Evolutionary conservation across 2,888 invertebrate genomes (phyloP).

Genomic region (Pollenia amentaria): DNA sequence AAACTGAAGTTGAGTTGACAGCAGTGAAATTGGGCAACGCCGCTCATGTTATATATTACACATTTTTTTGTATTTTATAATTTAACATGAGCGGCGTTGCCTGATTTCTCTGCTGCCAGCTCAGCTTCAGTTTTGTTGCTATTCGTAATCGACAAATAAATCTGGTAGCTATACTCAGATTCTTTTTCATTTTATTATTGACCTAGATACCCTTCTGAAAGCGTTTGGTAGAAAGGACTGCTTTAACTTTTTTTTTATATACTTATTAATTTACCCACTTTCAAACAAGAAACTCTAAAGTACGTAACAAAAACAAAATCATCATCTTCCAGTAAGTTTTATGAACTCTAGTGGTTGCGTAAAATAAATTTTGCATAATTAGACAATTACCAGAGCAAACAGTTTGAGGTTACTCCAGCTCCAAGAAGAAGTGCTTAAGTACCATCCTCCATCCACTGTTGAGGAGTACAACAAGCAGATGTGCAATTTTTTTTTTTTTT

Average conservation of each 20-base stretch:
- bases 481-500: slow-evolving; percentile 18
- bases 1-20: too few relatives aligned
- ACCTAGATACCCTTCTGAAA: too few relatives aligned
- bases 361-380: slow-evolving; percentile 79
- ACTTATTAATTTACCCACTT: slow-evolving; percentile 49
- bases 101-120: too few relatives aligned
- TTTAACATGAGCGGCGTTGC: too few relatives aligned
- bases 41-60: too few relatives aligned
- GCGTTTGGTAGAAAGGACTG: neutral
- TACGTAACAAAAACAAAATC: neutral
- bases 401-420: slow-evolving; percentile 73
- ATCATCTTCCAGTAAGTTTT: slow-evolving; percentile 59
- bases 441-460: slow-evolving; percentile 14
- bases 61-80: too few relatives aligned
- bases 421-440: slow-evolving; percentile 25
- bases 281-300: neutral
- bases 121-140: too few relatives aligned
- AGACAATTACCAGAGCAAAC: slow-evolving; percentile 78
- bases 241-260: neutral
- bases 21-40: too few relatives aligned
- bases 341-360: slow-evolving; percentile 72
- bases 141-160: too few relatives aligned
- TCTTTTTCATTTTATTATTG: too few relatives aligned
- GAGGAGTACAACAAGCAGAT: slow-evolving; percentile 38
- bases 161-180: too few relatives aligned